Evolutionary conservation across 92 coral and sea anemone genomes (phyloP), one percentile per base, ranked within the genome.

Genomic region (Paramuricea clavata): DNA sequence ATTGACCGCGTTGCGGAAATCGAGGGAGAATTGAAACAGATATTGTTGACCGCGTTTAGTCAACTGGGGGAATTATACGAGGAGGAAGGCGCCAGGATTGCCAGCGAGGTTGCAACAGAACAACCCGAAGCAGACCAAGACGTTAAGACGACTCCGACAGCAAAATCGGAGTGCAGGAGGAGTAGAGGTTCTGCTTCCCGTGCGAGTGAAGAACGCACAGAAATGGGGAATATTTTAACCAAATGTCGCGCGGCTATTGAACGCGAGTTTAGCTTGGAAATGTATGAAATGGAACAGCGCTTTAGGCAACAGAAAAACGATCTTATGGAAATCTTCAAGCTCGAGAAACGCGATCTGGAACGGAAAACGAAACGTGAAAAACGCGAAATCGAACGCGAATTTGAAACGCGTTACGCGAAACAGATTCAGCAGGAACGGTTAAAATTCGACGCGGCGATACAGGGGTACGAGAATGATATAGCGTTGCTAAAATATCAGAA

Each of bases 301-400:
- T 97, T 97, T 86, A 92, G 95, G 34, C 86, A 95, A 39, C 99
- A 97, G 88, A 97, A 97, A 88, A 97, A 92, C 67, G 99, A 97
- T 36, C 86, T 97, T 56, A 94, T 97, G 98, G 90, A 85, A 39
- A 97, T 97, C 59, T 97, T 94, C 52, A 97, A 85, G 90, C 77
- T 87, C 15, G 99, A 97, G 57, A 97, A 97, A 78, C 90, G 91
- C 42, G 92, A 87, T 42, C 81, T 94, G 62, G 99, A 97, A 27
- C 94, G 91, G 5, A 86, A 77, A 39, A 91, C 92, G 65, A 83
- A 92, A 28, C 87, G 91, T 61, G 99, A 97, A 82, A 97, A 93
- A 68, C 98, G 95, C 32, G 99, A 97, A 39, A 91, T 97, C 81
- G 87, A 93, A 60, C 92, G 93, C 6, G 93, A 88, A 73, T 87